Percentiles rank a stretch among this genome's conserved stretches.
These are phyloP conservation scores for Bubalus kerabau DNA, from an alignment of 2,113 vertebrate genomes.

Conservation along the genomic window DNA sequence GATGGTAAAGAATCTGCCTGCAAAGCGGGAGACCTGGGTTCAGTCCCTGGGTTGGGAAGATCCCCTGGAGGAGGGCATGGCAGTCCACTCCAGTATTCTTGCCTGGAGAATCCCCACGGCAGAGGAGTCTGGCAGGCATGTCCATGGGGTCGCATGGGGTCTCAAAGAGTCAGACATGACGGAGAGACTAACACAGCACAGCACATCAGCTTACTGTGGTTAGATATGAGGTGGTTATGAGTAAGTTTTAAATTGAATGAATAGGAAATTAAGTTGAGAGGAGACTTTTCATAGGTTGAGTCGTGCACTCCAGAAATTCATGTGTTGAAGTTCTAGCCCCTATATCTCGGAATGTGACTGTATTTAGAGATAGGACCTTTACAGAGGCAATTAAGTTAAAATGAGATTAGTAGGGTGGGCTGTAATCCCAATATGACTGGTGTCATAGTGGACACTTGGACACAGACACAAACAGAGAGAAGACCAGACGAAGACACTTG, in stretches of 20 bases:
- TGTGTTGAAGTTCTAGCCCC: background rate
- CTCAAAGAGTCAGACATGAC: background rate
- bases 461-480: background rate
- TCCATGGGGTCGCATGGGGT: background rate
- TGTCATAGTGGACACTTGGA: background rate
- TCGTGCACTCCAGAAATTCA: background rate
- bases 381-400: background rate
- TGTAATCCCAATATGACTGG: background rate
- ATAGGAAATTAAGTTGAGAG: background rate
- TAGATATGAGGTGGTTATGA: background rate
- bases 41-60: background rate
- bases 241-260: background rate
- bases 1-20: background rate
- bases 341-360: background rate
- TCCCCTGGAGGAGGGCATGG: background rate
- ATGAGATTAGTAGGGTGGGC: background rate
- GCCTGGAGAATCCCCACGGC: background rate
- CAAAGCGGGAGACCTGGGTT: fast-evolving
- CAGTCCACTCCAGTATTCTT: background rate
- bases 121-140: background rate
- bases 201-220: background rate
- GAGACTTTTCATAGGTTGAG: background rate
- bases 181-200: background rate
- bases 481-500: background rate
- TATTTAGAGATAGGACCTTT: background rate